These are phyloP conservation scores for Takifugu ocellatus DNA, from an alignment of 2,797 vertebrate species.

Conservation along the genomic window DNA sequence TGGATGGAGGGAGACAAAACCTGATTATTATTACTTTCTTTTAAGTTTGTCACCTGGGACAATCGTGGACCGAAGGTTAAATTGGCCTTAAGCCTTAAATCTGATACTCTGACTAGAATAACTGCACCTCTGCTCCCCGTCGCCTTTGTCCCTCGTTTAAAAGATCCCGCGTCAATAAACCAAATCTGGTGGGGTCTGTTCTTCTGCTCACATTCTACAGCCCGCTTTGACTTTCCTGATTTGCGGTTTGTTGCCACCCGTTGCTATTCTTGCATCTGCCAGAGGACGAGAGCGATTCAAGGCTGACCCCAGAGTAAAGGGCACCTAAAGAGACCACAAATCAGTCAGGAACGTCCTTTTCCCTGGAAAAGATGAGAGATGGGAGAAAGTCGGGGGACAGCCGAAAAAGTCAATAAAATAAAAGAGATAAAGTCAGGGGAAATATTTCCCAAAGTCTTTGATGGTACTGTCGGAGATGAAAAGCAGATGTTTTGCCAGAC, in stretches of 20 bases:
- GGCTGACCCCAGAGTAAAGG: no score
- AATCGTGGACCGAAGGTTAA: conserved; percentile 41
- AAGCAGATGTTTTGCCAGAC: conserved; percentile 62
- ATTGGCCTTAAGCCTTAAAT: conserved; percentile 36
- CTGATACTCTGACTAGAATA: conserved; percentile 24
- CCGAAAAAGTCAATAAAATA: conserved; percentile 40
- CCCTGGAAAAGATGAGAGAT: background rate
- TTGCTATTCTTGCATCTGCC: conserved; percentile 31
- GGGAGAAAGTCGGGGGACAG: conserved; percentile 25
- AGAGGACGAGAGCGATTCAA: conserved; percentile 23
- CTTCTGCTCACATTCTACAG: no score
- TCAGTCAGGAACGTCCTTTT: no score
- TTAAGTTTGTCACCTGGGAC: no score
- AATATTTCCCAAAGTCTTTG: conserved; percentile 23
- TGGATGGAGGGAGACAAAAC: conserved; percentile 28
- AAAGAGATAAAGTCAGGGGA: conserved; percentile 31
- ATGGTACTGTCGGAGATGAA: conserved; percentile 51
- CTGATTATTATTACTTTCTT: conserved; percentile 4
- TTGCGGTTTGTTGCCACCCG: background rate
- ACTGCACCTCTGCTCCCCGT: background rate
- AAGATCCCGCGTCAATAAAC: conserved; percentile 12
- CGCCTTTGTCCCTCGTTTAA: conserved; percentile 19
- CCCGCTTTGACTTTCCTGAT: no score
- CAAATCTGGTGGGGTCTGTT: no score
- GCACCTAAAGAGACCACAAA: no score